Evolutionary conservation across 2,888 invertebrate species (phyloP).

Genomic region (Cabera pusaria): DNA sequence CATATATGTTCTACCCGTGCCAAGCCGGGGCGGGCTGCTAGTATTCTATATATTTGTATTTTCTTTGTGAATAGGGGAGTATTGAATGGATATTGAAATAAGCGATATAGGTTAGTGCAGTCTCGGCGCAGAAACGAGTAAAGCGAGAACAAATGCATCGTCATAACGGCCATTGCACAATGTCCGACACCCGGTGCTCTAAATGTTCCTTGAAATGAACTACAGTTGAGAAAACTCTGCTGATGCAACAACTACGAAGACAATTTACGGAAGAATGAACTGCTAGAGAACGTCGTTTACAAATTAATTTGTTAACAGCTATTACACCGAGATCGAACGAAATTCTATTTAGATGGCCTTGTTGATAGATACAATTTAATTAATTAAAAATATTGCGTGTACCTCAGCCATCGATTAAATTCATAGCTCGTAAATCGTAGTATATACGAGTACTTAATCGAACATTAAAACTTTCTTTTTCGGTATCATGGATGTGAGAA

Average conservation of each 20-base stretch:
- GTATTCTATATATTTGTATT: no score
- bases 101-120: conserved; percentile 30
- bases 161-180: conserved; percentile 43
- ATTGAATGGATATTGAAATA: conserved; percentile 30
- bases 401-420: conserved; percentile 43
- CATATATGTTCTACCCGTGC: no score
- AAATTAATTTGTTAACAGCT: conserved; percentile 40
- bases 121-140: conserved; percentile 32
- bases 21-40: no score
- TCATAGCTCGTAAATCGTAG: conserved; percentile 40
- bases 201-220: conserved; percentile 39
- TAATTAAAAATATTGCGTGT: conserved; percentile 56
- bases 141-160: conserved; percentile 43
- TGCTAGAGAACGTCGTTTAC: conserved; percentile 31
- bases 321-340: no score
- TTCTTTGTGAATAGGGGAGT: conserved; percentile 19
- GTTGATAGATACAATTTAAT: conserved; percentile 48
- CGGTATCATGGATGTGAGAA: conserved; percentile 26
- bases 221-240: conserved; percentile 46
- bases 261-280: conserved; percentile 55
- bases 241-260: conserved; percentile 51
- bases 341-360: conserved; percentile 19
- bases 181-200: conserved; percentile 37
- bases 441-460: no score
- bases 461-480: conserved; percentile 35